Evolutionary conservation across 2,113 vertebrate genomes (phyloP).

Genomic region (Polyodon spathula): DNA sequence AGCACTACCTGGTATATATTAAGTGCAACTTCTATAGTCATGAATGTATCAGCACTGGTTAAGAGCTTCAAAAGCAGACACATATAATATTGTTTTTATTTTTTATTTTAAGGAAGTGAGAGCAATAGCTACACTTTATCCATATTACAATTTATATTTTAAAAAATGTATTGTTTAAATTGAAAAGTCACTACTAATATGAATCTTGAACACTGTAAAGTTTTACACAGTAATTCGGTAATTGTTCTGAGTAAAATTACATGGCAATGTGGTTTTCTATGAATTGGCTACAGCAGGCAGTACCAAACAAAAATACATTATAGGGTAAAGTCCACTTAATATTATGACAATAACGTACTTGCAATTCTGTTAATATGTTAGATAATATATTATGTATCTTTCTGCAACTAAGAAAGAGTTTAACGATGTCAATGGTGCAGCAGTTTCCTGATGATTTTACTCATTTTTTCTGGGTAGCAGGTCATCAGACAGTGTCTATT

Average conservation of each 20-base stretch:
- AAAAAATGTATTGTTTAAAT: constrained; percentile 19
- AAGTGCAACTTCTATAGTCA: too few species aligned
- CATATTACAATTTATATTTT: constrained; percentile 21
- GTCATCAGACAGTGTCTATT: too few species aligned
- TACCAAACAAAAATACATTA: background rate
- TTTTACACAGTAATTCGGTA: constrained; percentile 1
- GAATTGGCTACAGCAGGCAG: too few species aligned
- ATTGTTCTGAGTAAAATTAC: background rate
- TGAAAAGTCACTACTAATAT: constrained; percentile 26
- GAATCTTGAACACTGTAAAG: constrained; percentile 21
- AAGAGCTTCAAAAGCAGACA: constrained; percentile 4
- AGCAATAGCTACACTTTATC: constrained; percentile 19
- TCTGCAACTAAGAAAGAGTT: too few species aligned
- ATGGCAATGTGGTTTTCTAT: background rate
- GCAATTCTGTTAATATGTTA: too few species aligned
- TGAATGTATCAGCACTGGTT: background rate
- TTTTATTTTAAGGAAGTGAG: constrained; percentile 5
- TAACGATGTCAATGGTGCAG: too few species aligned
- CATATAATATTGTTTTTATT: constrained; percentile 8
- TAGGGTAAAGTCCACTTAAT: too few species aligned
- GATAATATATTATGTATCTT: too few species aligned
- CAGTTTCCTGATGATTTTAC: too few species aligned
- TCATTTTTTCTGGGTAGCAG: too few species aligned
- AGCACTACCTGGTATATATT: too few species aligned
- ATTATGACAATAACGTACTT: too few species aligned